These are phyloP conservation scores for Callospermophilus lateralis DNA, from an alignment of 2,113 vertebrate species.

Conservation along the genomic window DNA sequence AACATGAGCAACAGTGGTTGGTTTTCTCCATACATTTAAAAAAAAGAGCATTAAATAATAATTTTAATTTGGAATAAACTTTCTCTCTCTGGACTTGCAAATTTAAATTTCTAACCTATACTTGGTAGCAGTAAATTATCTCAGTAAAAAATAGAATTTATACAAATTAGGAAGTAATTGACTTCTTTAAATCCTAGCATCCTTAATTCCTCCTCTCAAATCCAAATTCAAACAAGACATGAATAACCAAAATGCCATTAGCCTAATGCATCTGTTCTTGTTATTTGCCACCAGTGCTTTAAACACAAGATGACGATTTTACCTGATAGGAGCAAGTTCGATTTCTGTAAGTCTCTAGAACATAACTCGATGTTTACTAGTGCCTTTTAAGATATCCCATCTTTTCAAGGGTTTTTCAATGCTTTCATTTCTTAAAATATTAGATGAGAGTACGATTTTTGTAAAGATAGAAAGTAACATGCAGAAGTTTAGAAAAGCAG, in stretches of 20 bases:
- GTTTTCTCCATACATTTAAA: background rate
- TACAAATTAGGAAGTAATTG: background rate
- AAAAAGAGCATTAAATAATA: background rate
- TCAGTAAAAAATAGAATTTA: background rate
- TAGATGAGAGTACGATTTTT: background rate
- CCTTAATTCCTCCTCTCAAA: background rate
- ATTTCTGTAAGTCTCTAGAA: background rate
- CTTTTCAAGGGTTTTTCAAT: background rate
- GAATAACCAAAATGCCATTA: background rate
- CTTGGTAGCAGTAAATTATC: background rate
- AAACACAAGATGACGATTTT: background rate
- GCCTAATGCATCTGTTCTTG: background rate
- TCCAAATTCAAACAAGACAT: background rate
- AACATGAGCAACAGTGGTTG: background rate
- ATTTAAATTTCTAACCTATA: background rate
- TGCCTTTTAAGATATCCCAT: background rate
- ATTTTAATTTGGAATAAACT: conserved; percentile 2
- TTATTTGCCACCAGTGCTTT: background rate
- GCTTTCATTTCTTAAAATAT: conserved; percentile 60
- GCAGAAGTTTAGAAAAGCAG: conserved; percentile 49
- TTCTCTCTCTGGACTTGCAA: background rate
- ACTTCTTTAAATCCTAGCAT: background rate
- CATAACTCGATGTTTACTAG: background rate
- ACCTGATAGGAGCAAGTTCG: background rate
- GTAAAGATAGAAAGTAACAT: conserved; percentile 45